Percentiles rank a stretch among this genome's conserved stretches.
Conservation (phyloP, 2,797 vertebrate genomes). For the Schizothorax lantsangensis region DNA sequence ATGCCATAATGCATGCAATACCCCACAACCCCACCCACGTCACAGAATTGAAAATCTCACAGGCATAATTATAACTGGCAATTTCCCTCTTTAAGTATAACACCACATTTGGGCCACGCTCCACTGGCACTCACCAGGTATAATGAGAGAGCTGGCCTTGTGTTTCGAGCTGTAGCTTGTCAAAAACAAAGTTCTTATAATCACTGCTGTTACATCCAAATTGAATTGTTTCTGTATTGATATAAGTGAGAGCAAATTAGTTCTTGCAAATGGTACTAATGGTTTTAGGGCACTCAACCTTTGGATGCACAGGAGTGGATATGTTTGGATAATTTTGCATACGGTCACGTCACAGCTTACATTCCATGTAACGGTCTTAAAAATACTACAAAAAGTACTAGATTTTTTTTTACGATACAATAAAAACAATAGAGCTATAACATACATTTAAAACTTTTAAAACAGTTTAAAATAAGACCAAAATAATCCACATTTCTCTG, state of each 20-base stretch:
- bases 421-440: background rate
- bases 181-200: background rate
- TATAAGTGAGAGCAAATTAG: background rate
- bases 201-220: background rate
- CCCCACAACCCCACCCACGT: background rate
- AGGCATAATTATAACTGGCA: background rate
- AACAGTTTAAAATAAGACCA: background rate
- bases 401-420: background rate
- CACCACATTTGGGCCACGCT: background rate
- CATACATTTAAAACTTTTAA: too few relatives aligned
- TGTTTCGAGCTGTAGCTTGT: background rate
- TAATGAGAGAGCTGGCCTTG: conserved; percentile 3
- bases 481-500: background rate
- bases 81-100: background rate
- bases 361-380: background rate
- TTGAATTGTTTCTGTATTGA: background rate
- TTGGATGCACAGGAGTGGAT: background rate
- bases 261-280: background rate
- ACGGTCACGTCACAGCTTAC: too few relatives aligned
- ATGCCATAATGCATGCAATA: background rate
- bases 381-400: background rate
- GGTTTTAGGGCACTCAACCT: background rate
- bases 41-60: background rate
- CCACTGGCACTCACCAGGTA: background rate
- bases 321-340: background rate